phyloP scores from a whole-genome alignment of 2,888 invertebrate species.

The Drosophila kambysellisi region DNA sequence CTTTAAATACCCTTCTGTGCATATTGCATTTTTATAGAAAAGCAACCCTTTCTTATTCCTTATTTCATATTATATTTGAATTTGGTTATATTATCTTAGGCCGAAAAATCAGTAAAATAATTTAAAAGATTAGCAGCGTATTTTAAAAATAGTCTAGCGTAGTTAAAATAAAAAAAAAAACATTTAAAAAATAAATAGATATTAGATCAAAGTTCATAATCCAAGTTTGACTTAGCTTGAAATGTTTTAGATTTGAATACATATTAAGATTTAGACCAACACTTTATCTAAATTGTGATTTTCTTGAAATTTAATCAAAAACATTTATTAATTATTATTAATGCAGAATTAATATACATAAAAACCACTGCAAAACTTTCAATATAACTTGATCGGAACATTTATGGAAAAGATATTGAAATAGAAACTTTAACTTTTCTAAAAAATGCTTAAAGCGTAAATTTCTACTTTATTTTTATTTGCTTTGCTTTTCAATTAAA shows the following conservation, averaged over 20 bases:
- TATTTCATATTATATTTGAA: neutral
- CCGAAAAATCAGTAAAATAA: neutral
- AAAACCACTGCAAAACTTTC: neutral
- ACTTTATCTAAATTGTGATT: neutral
- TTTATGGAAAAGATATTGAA: neutral
- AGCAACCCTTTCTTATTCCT: neutral
- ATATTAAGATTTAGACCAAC: neutral
- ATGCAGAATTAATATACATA: neutral
- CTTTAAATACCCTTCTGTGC: neutral
- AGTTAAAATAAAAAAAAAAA: too few species aligned
- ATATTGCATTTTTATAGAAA: neutral
- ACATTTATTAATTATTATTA: too few species aligned
- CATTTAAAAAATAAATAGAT: fast-evolving
- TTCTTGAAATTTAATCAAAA: neutral
- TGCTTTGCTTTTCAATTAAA: neutral
- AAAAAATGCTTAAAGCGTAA: neutral
- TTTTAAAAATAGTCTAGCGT: neutral
- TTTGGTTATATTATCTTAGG: too few species aligned
- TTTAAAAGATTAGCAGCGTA: neutral
- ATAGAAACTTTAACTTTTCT: neutral
- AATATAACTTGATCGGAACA: neutral
- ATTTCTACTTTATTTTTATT: neutral
- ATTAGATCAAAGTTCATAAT: neutral
- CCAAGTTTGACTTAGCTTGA: neutral
- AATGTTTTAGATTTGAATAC: neutral